phyloP scores from a whole-genome alignment of 1,140 invertebrate genomes.

The Bombus consobrinus region DNA sequence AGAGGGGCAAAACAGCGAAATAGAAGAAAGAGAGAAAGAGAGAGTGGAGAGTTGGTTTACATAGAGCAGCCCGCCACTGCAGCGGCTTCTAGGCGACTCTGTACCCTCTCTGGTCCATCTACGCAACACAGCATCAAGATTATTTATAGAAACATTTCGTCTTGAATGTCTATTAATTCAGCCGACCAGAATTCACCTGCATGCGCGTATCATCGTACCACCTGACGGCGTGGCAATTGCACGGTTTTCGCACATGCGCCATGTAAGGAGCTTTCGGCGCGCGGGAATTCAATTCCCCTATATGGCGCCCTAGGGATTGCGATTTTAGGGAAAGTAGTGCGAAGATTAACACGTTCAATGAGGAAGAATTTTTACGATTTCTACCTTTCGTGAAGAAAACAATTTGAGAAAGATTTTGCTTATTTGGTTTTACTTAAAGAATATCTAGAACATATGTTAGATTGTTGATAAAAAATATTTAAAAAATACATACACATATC shows the following conservation, averaged over 20 bases:
- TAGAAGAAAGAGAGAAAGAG: constrained; percentile 4
- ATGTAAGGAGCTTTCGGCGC: background rate
- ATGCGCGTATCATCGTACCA: constrained; percentile 28
- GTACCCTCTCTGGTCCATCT: constrained; percentile 40
- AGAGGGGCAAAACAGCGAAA: constrained; percentile 26
- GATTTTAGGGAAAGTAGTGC: background rate
- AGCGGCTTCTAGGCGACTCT: constrained; percentile 62
- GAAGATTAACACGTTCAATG: background rate
- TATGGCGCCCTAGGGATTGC: background rate
- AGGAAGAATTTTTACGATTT: too few relatives aligned
- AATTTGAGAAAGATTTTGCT: too few relatives aligned
- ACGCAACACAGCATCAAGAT: constrained; percentile 45
- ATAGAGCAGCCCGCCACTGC: constrained; percentile 47
- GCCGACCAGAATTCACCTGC: constrained; percentile 35
- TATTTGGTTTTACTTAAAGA: too few relatives aligned
- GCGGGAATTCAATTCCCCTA: constrained; percentile 32
- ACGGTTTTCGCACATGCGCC: background rate
- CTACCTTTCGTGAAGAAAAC: too few relatives aligned
- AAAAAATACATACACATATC: too few relatives aligned
- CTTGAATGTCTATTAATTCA: constrained; percentile 27
- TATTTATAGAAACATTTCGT: constrained; percentile 61
- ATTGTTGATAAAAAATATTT: too few relatives aligned
- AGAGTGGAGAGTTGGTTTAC: constrained; percentile 21
- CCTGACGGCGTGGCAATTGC: constrained; percentile 45
- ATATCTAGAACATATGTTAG: too few relatives aligned